Evolutionary conservation across 2,797 vertebrate species (phyloP), one percentile per base, ranked within the genome.

Genomic region (Morelia viridis): DNA sequence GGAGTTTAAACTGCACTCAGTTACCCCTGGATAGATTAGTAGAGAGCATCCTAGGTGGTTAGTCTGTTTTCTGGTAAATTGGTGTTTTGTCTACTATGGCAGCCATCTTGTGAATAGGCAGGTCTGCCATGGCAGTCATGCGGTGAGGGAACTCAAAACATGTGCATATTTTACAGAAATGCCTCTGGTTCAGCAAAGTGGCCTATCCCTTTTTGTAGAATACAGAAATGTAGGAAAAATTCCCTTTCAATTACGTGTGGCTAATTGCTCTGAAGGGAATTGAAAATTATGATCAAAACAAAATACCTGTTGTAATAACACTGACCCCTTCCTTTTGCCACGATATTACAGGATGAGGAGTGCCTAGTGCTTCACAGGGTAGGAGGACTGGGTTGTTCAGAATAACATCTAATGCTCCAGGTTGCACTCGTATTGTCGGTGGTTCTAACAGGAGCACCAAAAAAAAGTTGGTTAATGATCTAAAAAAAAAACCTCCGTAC

Each of bases 241-340:
- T 85, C 8, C 61, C 31, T 85, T 85, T 28, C 57, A 87, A 76
- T 10, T 76, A 31, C 24, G 57, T 80, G 5, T 26, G 41, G 46
- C 22, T 41, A 41, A 35, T 62, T 12, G 10, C 17, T 58, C 28
- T 68, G n/a, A 60, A 9, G 19, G 57, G 26, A 85, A 83, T 28
- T 26, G 58, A 89, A 91, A 89, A 28, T 26, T 56, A 4, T 58
- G 41, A 64, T 64, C 35, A 50, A 56, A 91, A 31, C 53, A 88
- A 5, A n/a, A 62, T 97, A 98, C 99, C 98, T 97, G 98, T 96
- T 28, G 98, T 97, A 91, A 97, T 95, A 93, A 99, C 96, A 92
- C 96, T 99, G 96, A 99, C 98, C 96, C 99, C 99, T 96, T 99
- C 99, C 95, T 99, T 99, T 96, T 99, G 99, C 99, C 99, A 99